phyloP scores from a whole-genome alignment of 2,797 vertebrate species.

The Nyctalus aviator region DNA sequence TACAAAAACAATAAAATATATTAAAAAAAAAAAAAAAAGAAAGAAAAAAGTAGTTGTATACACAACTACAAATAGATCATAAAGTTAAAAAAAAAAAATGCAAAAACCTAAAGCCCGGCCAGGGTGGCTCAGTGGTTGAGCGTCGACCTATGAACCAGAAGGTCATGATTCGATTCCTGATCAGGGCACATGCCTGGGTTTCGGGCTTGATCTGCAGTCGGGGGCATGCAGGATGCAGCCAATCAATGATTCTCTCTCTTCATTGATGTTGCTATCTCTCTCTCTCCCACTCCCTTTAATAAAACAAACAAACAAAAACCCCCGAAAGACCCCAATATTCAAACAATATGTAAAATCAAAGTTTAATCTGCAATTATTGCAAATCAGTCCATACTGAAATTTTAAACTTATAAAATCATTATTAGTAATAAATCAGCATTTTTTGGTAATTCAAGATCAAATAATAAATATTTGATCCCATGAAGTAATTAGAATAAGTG shows the following conservation, averaged over 20 bases:
- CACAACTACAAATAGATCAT: neutral
- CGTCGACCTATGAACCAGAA: too few relatives aligned
- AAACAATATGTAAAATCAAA: neutral
- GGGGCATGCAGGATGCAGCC: too few relatives aligned
- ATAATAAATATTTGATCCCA: conserved; percentile 41
- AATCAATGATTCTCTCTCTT: too few relatives aligned
- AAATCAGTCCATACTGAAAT: neutral
- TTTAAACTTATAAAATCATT: conserved; percentile 50
- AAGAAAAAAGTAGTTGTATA: neutral
- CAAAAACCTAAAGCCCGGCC: neutral
- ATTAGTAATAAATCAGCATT: conserved; percentile 3
- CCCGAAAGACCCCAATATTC: neutral
- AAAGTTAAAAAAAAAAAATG: neutral
- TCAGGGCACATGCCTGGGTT: too few relatives aligned
- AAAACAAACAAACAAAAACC: neutral
- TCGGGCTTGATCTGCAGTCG: too few relatives aligned
- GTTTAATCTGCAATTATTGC: neutral
- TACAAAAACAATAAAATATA: too few relatives aligned
- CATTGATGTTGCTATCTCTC: too few relatives aligned
- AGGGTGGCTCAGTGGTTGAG: too few relatives aligned
- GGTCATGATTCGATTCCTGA: too few relatives aligned
- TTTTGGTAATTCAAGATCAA: conserved; percentile 45
- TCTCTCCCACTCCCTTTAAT: too few relatives aligned
- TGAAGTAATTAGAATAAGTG: conserved; percentile 29
- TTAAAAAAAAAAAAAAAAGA: too few relatives aligned